A percentile compares a stretch with the other conserved stretches of the same genome.
phyloP scores from a whole-genome alignment of 2,888 invertebrate species.

The Corythucha ciliata region DNA sequence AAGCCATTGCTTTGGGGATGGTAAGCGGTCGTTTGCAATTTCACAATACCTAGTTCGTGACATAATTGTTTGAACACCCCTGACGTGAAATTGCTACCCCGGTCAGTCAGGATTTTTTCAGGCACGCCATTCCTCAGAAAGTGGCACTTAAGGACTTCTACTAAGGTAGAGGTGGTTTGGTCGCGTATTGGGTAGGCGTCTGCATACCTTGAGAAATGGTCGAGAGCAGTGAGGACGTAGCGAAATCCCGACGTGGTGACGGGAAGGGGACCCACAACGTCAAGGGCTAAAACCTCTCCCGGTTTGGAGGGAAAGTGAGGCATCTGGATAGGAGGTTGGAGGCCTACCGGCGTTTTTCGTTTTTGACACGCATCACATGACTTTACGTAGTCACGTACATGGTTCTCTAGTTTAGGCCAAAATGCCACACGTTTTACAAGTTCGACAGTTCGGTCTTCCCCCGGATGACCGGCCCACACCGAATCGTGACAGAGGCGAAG shows the following conservation, averaged over 20 bases:
- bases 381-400: conserved; percentile 38
- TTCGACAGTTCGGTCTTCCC: conserved; percentile 34
- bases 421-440: conserved; percentile 34
- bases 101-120: conserved; percentile 39
- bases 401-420: conserved; percentile 38
- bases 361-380: conserved; percentile 38
- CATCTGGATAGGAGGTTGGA: conserved; percentile 37
- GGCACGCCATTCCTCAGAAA: conserved; percentile 39
- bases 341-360: conserved; percentile 35
- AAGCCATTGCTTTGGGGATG: conserved; percentile 35
- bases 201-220: conserved; percentile 35
- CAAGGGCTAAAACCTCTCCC: conserved; percentile 37
- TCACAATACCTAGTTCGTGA: conserved; percentile 7
- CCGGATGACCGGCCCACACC: conserved; percentile 35
- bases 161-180: conserved; percentile 38
- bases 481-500: conserved; percentile 29
- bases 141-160: conserved; percentile 37
- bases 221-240: conserved; percentile 38
- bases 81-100: conserved; percentile 39
- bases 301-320: conserved; percentile 35
- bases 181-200: conserved; percentile 38
- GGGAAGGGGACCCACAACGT: conserved; percentile 39
- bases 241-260: conserved; percentile 37
- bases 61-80: background rate
- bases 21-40: conserved; percentile 37